Evolutionary conservation across 2,113 vertebrate genomes (phyloP), one percentile per base, ranked within the genome.

Genomic region (Propithecus coquereli): DNA sequence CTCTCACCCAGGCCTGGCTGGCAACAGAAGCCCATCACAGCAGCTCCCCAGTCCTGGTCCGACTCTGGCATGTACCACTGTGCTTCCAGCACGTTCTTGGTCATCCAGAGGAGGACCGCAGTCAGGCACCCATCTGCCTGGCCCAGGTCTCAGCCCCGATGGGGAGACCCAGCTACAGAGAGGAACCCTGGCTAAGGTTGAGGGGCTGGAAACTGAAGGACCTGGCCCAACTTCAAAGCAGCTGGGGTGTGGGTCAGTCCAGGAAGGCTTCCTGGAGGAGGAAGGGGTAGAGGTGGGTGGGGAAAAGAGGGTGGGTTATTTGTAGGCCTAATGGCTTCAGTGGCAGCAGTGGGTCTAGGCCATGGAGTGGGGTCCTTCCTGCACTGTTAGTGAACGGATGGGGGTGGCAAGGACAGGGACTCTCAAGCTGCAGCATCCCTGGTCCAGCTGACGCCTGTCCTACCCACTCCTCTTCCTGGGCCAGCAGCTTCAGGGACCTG

Each of bases 91-190:
- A 27, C 4, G 25, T 61, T 61, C 70, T 34, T 6, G 45, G 68
- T 37, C 25, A 22, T 23, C 13, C n/a, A 32, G 37, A 68, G 45
- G 27, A 8, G 14, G n/a, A 2, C 70, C 30, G 3, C 37, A 5
- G 57, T 0, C 45, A n/a, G 40, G 25, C 40, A 30, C 45, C 68
- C 50, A 6, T 23, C 80, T 16, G 43, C 73, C 9, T 12, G 8
- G 25, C 52, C 59, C 1, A 2, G 30, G 4, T 54, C 59, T 70
- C 63, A 20, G 27, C 30, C 22, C 54, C 1, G 0, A 7, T 0
- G 0, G 73, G 47, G 43, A 30, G 25, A 40, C n/a, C 63, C 63
- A 5, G 0, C 5, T 12, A 17, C 65, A 32, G 10, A 6, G 47
- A 37, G 23, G 37, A 45, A 17, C 45, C 61, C n/a, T 5, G 4